Conservation (phyloP, 37 sponge, comb jelly and placozoan species). For the Crambe crambe region DNA sequence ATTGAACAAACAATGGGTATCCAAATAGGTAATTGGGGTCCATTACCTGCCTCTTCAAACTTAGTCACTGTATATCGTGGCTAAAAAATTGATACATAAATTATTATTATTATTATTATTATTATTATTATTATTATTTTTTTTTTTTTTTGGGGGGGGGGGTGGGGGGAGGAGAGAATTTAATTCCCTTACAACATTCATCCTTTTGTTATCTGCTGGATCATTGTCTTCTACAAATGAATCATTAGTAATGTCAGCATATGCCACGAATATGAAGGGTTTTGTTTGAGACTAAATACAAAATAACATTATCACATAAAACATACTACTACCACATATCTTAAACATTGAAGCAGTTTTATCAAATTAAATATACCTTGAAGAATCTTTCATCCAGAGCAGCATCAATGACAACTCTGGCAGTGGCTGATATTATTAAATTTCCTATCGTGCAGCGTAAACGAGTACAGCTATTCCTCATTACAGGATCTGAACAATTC, state of each 20-base stretch:
- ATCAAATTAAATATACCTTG: too few species aligned
- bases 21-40: not conserved
- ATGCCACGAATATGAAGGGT: not conserved
- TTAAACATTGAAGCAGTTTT: too few species aligned
- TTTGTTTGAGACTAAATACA: not conserved
- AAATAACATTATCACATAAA: not conserved
- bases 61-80: not conserved
- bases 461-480: not conserved
- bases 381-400: not conserved
- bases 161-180: too few species aligned
- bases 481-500: slow-evolving; percentile 1
- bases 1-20: not conserved
- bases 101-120: too few species aligned
- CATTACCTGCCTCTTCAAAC: not conserved
- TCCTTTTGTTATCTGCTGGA: not conserved
- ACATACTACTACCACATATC: too few species aligned
- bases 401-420: not conserved
- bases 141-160: too few species aligned
- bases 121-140: too few species aligned
- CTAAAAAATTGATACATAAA: not conserved
- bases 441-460: not conserved
- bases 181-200: too few species aligned
- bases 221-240: not conserved
- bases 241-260: not conserved
- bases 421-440: not conserved